Percentiles rank a stretch among this genome's conserved stretches.
Evolutionary conservation across 2,888 invertebrate genomes (phyloP).

Genomic region (Galeopsomyia nigrocyanea): DNA sequence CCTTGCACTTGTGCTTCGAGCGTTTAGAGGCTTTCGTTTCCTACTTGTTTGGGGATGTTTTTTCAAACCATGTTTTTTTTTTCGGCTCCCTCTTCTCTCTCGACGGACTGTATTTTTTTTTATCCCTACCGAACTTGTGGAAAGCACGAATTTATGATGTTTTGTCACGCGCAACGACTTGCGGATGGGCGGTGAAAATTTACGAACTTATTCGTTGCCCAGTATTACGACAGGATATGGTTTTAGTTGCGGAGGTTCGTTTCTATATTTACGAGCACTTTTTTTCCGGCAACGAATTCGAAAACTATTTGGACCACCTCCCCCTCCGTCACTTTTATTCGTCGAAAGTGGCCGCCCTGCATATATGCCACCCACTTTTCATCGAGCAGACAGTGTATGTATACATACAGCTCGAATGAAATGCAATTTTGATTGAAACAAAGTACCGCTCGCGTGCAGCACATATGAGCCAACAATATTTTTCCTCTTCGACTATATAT

Average conservation of each 20-base stretch:
- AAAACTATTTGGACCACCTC: not conserved
- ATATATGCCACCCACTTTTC: slow-evolving; percentile 2
- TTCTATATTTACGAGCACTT: too few species aligned
- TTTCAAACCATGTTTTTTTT: not conserved
- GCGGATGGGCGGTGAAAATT: slow-evolving; percentile 8
- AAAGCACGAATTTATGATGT: too few species aligned
- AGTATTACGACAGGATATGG: too few species aligned
- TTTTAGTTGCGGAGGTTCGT: too few species aligned
- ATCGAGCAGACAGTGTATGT: not conserved
- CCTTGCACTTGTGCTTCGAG: slow-evolving; percentile 23
- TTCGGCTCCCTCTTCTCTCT: not conserved
- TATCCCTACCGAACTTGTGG: not conserved
- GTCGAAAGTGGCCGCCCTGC: not conserved
- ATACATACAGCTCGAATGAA: not conserved
- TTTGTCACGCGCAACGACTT: not conserved
- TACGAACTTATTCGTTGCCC: slow-evolving; percentile 20
- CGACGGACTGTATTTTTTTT: slow-evolving; percentile 1
- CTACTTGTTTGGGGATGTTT: not conserved
- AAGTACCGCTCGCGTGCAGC: slow-evolving; percentile 6
- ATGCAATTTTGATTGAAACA: slow-evolving; percentile 32
- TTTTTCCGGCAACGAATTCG: too few species aligned
- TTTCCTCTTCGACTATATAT: slow-evolving; percentile 18
- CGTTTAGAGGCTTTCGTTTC: slow-evolving; percentile 26
- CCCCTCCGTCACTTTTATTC: not conserved
- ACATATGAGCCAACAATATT: slow-evolving; percentile 6